A percentile compares a stretch with the other conserved stretches of the same genome.
phyloP scores from a whole-genome alignment of 2,797 vertebrate species.

The Pelobates cultripes region DNA sequence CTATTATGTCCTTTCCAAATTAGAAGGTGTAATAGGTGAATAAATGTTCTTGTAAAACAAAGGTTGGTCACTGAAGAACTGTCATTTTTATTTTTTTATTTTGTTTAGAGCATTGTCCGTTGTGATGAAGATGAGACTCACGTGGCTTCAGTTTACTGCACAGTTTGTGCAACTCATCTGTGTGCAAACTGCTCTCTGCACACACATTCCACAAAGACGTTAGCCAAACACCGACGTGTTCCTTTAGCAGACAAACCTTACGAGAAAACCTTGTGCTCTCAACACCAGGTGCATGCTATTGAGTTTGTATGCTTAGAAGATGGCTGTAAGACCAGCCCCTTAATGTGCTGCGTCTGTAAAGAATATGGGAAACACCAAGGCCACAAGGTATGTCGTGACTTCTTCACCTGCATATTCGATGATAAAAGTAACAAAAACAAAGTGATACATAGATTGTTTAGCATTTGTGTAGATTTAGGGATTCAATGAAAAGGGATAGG shows the following conservation, averaged over 20 bases:
- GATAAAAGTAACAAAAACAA: too few species aligned
- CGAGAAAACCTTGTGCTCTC: conserved; percentile 94
- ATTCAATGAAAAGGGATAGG: too few species aligned
- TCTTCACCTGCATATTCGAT: too few species aligned
- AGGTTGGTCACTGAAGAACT: too few species aligned
- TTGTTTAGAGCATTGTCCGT: conserved; percentile 85
- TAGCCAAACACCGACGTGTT: conserved; percentile 93
- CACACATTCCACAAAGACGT: conserved; percentile 96
- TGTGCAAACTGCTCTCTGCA: conserved; percentile 94
- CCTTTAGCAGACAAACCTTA: conserved; percentile 97
- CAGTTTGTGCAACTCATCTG: conserved; percentile 95
- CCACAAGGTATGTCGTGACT: conserved; percentile 83
- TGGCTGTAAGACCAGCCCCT: conserved; percentile 86
- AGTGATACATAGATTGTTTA: too few species aligned
- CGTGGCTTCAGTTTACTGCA: conserved; percentile 94
- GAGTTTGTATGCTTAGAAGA: conserved; percentile 98
- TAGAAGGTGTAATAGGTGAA: too few species aligned
- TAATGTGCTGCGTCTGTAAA: conserved; percentile 99
- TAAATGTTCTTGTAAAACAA: too few species aligned
- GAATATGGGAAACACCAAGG: conserved; percentile 98
- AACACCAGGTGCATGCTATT: conserved; percentile 97
- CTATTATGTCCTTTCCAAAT: too few species aligned
- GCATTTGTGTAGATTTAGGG: too few species aligned
- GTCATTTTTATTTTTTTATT: conserved; percentile 25
- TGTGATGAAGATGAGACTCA: conserved; percentile 97